Percentiles rank a stretch among this genome's conserved stretches.
These are phyloP conservation scores for Dusona sp. DNA, from an alignment of 2,888 invertebrate species.

Conservation along the genomic window DNA sequence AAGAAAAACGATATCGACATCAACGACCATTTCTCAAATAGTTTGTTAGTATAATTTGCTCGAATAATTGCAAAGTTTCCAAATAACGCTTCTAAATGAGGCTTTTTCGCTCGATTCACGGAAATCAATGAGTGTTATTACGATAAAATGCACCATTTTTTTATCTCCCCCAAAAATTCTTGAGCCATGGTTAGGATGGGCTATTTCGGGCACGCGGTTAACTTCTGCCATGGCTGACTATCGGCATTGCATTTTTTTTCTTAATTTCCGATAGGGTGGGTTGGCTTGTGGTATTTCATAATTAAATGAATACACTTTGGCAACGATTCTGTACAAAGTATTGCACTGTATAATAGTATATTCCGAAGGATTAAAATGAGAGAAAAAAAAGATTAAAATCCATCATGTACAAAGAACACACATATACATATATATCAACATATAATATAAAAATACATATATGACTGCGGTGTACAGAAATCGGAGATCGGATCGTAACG, in stretches of 20 bases:
- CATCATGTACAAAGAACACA: background rate
- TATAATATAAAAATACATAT: background rate
- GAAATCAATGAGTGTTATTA: background rate
- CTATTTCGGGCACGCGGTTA: background rate
- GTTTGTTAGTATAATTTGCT: background rate
- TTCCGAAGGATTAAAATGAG: background rate
- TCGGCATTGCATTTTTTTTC: background rate
- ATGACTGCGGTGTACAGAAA: background rate
- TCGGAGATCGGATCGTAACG: background rate
- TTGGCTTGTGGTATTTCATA: background rate
- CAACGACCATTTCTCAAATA: background rate
- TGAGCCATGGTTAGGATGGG: background rate
- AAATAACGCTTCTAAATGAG: background rate
- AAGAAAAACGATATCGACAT: background rate
- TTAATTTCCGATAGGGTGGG: background rate
- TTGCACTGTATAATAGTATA: background rate
- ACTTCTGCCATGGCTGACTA: background rate
- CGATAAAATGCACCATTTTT: background rate
- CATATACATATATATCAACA: background rate
- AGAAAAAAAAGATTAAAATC: background rate
- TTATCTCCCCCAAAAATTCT: background rate
- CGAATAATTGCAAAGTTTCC: background rate
- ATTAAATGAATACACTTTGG: background rate
- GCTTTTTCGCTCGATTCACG: background rate
- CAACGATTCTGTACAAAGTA: slow-evolving; percentile 4